phyloP scores from a whole-genome alignment of 2,113 vertebrate genomes.

The Indicator indicator region DNA sequence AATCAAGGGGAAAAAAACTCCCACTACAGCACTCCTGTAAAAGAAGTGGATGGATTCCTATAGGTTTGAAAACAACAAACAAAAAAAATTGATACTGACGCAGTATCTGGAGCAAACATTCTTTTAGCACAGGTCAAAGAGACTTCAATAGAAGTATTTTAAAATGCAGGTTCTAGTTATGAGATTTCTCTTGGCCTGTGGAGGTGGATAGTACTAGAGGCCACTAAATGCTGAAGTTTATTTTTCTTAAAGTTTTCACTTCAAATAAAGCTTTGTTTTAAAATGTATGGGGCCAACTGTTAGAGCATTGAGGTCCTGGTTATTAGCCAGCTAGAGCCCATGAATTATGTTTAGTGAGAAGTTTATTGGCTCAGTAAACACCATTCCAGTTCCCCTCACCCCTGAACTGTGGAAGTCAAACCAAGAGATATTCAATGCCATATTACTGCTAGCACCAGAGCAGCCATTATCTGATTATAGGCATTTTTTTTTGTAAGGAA shows the following conservation, averaged over 20 bases:
- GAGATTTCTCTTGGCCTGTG: not conserved
- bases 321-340: slow-evolving; percentile 67
- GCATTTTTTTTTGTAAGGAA: slow-evolving; percentile 52
- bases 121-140: not conserved
- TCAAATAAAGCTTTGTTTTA: slow-evolving; percentile 71
- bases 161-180: not conserved
- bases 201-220: slow-evolving; percentile 11
- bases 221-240: slow-evolving; percentile 55
- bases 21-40: not conserved
- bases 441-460: slow-evolving; percentile 23
- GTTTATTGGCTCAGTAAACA: slow-evolving; percentile 74
- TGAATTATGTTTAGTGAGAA: slow-evolving; percentile 74
- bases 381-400: slow-evolving; percentile 57
- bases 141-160: slow-evolving; percentile 13
- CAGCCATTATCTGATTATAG: slow-evolving; percentile 52
- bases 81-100: not conserved
- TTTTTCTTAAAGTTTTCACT: slow-evolving; percentile 67
- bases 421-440: slow-evolving; percentile 48
- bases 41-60: not conserved
- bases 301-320: slow-evolving; percentile 59
- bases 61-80: not conserved
- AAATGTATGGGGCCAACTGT: slow-evolving; percentile 64
- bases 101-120: not conserved
- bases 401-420: slow-evolving; percentile 48
- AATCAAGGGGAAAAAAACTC: not conserved